A percentile compares a stretch with the other conserved stretches of the same genome.
Evolutionary conservation across 2,888 invertebrate genomes (phyloP).

Genomic region (Metacarcinus magister): DNA sequence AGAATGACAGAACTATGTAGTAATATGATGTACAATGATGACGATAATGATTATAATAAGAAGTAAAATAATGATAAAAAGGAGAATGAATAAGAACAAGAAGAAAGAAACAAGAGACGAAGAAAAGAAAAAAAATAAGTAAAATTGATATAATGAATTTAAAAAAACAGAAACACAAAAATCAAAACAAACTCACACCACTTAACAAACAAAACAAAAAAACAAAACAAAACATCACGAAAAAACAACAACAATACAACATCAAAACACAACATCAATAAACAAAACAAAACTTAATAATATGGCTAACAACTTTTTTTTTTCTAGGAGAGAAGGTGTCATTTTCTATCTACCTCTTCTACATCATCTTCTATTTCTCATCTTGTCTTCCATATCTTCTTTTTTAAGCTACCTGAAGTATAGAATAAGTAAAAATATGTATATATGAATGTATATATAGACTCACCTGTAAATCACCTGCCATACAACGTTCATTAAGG

Average conservation of each 20-base stretch:
- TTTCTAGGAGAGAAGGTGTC: no score
- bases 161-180: not conserved
- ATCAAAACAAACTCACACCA: no score
- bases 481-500: conserved; percentile 27
- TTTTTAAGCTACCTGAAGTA: no score
- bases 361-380: no score
- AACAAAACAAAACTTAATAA: not conserved
- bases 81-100: not conserved
- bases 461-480: conserved; percentile 38
- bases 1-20: no score
- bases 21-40: no score
- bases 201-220: not conserved
- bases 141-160: not conserved
- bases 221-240: not conserved
- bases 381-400: no score
- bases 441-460: not conserved
- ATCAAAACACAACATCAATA: not conserved
- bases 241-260: not conserved
- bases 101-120: not conserved
- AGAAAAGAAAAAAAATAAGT: not conserved
- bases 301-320: not conserved
- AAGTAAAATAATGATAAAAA: not conserved
- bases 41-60: no score
- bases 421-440: not conserved
- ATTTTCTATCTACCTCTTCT: no score